Evolutionary conservation across 1,140 invertebrate genomes (phyloP).

Genomic region (Amphibalanus amphitrite): DNA sequence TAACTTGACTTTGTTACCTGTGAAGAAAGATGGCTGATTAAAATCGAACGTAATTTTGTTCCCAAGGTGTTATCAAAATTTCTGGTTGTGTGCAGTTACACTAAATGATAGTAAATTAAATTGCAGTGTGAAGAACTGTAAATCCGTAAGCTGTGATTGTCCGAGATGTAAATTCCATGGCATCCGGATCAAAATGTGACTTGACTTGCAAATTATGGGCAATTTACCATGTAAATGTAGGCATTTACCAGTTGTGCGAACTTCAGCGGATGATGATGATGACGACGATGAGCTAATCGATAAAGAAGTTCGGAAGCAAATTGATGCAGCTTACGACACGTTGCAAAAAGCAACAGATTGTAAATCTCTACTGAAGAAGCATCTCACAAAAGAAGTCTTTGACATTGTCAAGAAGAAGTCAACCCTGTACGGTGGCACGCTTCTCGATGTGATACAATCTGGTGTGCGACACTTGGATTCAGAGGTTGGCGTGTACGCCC

Average conservation of each 20-base stretch:
- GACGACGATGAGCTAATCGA: not conserved
- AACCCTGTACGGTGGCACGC: slow-evolving; percentile 68
- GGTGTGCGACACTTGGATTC: slow-evolving; percentile 26
- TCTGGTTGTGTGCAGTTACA: too few species aligned
- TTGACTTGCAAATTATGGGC: not conserved
- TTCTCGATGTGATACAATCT: slow-evolving; percentile 79
- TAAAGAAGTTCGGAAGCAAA: not conserved
- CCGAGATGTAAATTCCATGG: too few species aligned
- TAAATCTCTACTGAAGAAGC: slow-evolving; percentile 86
- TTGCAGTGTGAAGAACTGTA: too few species aligned
- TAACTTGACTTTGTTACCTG: too few species aligned
- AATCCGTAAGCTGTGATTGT: too few species aligned
- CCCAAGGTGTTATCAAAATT: too few species aligned
- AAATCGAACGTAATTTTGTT: too few species aligned
- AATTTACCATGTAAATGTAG: not conserved
- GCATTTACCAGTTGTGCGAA: not conserved
- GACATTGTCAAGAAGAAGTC: slow-evolving; percentile 74
- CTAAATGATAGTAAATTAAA: too few species aligned
- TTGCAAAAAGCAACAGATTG: slow-evolving; percentile 36
- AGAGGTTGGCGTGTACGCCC: slow-evolving; percentile 28
- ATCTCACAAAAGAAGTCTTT: slow-evolving; percentile 74
- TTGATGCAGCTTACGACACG: not conserved
- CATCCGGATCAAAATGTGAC: too few species aligned
- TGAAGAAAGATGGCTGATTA: too few species aligned
- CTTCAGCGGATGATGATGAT: not conserved